Percentiles rank a stretch among this genome's conserved stretches.
phyloP scores from a whole-genome alignment of 2,888 invertebrate genomes.

The Rhogogaster chlorosoma region DNA sequence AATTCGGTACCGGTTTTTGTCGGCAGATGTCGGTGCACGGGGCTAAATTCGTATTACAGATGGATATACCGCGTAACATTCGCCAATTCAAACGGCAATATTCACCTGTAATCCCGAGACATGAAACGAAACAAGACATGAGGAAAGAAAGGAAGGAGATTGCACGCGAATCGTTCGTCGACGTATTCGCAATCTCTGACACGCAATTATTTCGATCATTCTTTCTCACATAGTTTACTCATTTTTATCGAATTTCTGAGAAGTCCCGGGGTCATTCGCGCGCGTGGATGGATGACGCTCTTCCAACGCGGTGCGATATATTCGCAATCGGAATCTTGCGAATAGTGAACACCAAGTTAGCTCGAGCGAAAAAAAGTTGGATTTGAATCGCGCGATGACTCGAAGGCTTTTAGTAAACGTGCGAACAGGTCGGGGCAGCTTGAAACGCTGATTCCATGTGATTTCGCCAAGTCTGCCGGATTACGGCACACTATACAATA shows the following conservation, averaged over 20 bases:
- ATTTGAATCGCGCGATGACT: background rate
- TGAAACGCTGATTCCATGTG: background rate
- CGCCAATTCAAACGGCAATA: background rate
- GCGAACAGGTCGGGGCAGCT: background rate
- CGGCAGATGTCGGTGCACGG: slow-evolving; percentile 24
- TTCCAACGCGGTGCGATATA: background rate
- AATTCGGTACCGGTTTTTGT: background rate
- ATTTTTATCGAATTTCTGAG: background rate
- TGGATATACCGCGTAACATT: background rate
- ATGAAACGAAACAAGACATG: too few species aligned
- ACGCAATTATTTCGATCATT: background rate
- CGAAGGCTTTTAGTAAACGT: background rate
- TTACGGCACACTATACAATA: background rate
- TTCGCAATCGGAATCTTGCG: background rate
- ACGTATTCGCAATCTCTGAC: background rate
- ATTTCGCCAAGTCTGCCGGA: background rate
- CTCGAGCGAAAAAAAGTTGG: background rate
- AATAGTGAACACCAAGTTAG: background rate
- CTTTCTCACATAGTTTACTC: background rate
- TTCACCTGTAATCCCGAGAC: too few species aligned
- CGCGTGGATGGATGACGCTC: background rate
- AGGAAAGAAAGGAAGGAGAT: background rate
- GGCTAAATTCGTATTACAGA: background rate
- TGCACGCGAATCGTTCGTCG: background rate
- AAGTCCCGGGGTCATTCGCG: background rate